Conservation (phyloP, 2,888 invertebrate genomes). For the Torymus tubicola region DNA sequence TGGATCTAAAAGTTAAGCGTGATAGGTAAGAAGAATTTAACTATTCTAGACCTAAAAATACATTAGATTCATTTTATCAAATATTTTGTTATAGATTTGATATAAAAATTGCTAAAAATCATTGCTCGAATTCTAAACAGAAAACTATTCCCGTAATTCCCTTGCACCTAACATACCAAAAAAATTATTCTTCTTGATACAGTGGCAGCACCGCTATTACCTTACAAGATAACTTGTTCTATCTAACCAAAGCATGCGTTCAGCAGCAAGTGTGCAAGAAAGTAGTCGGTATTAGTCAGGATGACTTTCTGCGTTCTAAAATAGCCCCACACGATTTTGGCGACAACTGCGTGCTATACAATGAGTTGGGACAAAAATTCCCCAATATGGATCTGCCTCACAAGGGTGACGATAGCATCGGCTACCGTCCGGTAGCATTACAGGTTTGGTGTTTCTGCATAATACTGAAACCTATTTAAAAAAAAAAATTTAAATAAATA, state of each 20-base stretch:
- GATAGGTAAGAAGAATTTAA: no score
- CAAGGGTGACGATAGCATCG: neutral
- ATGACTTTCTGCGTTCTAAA: slow-evolving; percentile 13
- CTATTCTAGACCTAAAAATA: no score
- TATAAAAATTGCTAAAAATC: no score
- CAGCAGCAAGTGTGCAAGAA: slow-evolving; percentile 14
- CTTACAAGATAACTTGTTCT: slow-evolving; percentile 21
- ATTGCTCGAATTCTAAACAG: no score
- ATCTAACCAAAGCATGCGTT: neutral
- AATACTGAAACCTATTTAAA: no score
- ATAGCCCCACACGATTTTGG: slow-evolving; percentile 28
- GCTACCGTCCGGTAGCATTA: neutral
- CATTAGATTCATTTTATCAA: no score
- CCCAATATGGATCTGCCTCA: slow-evolving; percentile 13
- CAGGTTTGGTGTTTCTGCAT: neutral
- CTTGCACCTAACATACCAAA: no score
- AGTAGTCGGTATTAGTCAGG: neutral
- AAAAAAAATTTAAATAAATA: no score
- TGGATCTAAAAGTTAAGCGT: no score
- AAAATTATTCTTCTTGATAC: no score
- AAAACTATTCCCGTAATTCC: no score
- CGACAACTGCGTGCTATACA: slow-evolving; percentile 4
- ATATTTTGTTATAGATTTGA: no score
- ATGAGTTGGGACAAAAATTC: neutral
- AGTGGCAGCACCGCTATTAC: neutral